A percentile compares a stretch with the other conserved stretches of the same genome.
Conservation (phyloP, 2,113 vertebrate species). For the human region GRCh38 chr1:121503501-121504000, state of each 20-base stretch:
- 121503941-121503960: too few species aligned
- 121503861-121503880: too few species aligned
- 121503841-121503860: conserved; percentile 80
- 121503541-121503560: conserved; percentile 88
- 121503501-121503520: conserved; percentile 94
- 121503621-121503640: conserved; percentile 91
- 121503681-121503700: conserved; percentile 89
- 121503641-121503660: conserved; percentile 95
- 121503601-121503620: conserved; percentile 90
- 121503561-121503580: conserved; percentile 78
- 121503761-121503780: conserved; percentile 91
- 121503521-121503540: conserved; percentile 91
- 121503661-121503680: conserved; percentile 92
- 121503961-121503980: too few species aligned
- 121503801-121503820: conserved; percentile 82
- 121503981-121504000: too few species aligned
- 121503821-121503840: conserved; percentile 90
- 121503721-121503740: conserved; percentile 89
- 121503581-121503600: conserved; percentile 90
- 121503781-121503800: conserved; percentile 93
- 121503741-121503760: conserved; percentile 93
- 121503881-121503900: too few species aligned
- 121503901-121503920: too few species aligned
- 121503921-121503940: neutral
- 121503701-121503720: conserved; percentile 91